Evolutionary conservation across 2,797 vertebrate genomes (phyloP).

Genomic region (Pseudochaenichthys georgianus): DNA sequence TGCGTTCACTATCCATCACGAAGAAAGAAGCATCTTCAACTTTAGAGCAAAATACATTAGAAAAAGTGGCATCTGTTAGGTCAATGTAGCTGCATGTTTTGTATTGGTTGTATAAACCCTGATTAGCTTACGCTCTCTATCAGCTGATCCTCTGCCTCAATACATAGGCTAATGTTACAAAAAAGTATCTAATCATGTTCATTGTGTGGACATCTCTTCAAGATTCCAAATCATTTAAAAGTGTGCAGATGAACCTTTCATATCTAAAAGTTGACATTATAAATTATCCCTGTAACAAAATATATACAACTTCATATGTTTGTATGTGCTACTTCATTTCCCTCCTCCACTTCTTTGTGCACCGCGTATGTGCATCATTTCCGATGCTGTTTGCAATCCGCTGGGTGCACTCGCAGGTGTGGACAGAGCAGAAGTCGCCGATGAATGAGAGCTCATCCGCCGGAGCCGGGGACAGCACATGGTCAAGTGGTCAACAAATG

Average conservation of each 20-base stretch:
- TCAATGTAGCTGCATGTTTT: background rate
- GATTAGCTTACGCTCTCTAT: too few relatives aligned
- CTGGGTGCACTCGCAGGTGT: conserved; percentile 36
- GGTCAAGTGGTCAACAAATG: conserved; percentile 91
- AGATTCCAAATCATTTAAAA: too few relatives aligned
- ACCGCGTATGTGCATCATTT: conserved; percentile 41
- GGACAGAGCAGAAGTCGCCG: conserved; percentile 59
- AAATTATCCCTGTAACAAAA: too few relatives aligned
- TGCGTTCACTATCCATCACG: background rate
- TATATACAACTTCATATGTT: background rate
- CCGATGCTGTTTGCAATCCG: conserved; percentile 4
- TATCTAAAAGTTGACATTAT: too few relatives aligned
- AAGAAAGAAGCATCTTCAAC: background rate
- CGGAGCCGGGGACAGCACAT: conserved; percentile 76
- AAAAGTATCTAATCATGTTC: too few relatives aligned
- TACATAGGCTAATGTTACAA: too few relatives aligned
- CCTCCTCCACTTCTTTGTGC: background rate
- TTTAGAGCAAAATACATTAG: background rate
- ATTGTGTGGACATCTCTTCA: too few relatives aligned
- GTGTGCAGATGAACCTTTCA: too few relatives aligned
- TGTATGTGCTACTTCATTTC: background rate
- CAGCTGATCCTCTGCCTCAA: too few relatives aligned
- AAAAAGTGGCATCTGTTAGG: background rate
- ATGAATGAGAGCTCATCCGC: conserved; percentile 76
- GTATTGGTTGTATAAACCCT: too few relatives aligned